Conservation (phyloP, 2,113 vertebrate species). For the Genyomyrus donnyi region DNA sequence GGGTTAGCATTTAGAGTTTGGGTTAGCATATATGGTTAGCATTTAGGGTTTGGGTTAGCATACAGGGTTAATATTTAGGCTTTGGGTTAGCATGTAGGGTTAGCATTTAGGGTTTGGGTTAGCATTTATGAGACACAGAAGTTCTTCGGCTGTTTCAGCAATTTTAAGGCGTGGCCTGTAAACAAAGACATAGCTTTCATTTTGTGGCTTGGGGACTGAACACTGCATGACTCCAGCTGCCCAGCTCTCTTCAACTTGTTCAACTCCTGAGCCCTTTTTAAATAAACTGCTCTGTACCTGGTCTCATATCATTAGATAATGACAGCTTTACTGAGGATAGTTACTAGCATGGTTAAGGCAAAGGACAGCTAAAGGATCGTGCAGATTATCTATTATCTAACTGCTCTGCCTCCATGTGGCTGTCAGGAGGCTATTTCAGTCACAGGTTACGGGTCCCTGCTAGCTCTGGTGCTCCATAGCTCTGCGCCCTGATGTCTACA, state of each 20-base stretch:
- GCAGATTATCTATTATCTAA: slow-evolving; percentile 62
- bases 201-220: not conserved
- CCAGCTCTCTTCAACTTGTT: not conserved
- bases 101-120: not conserved
- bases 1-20: not conserved
- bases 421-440: slow-evolving; percentile 34
- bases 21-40: not conserved
- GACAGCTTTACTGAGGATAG: slow-evolving; percentile 47
- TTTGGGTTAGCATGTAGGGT: not conserved
- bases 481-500: not conserved
- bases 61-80: not conserved
- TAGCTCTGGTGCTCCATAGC: slow-evolving; percentile 12
- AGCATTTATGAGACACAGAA: not conserved
- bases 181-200: not conserved
- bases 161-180: not conserved
- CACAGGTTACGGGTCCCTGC: slow-evolving; percentile 18
- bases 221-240: not conserved
- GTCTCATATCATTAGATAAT: slow-evolving; percentile 53
- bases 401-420: not conserved
- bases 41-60: not conserved
- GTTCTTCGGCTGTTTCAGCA: not conserved
- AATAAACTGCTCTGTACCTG: slow-evolving; percentile 45
- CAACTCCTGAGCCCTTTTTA: slow-evolving; percentile 40
- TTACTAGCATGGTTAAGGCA: slow-evolving; percentile 34
- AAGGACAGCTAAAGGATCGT: slow-evolving; percentile 32